phyloP scores from a whole-genome alignment of 1,140 invertebrate genomes.

The Rhynchophorus ferrugineus region DNA sequence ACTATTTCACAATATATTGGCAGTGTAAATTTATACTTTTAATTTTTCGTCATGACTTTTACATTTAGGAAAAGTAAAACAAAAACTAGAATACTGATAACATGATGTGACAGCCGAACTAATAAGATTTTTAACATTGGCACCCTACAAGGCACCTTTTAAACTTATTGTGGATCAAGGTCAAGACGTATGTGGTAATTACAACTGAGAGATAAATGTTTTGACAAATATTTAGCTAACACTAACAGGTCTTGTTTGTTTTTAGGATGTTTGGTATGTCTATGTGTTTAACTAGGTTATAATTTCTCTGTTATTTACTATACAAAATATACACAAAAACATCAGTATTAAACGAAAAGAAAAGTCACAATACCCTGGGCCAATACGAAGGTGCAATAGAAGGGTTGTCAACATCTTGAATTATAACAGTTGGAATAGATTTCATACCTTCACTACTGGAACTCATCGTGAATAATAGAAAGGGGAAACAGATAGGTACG shows the following conservation, averaged over 20 bases:
- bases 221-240: constrained; percentile 12
- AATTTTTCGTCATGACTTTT: too few relatives aligned
- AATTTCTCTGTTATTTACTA: not conserved
- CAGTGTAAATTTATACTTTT: too few relatives aligned
- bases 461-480: constrained; percentile 7
- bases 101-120: too few relatives aligned
- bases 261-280: too few relatives aligned
- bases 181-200: constrained; percentile 9
- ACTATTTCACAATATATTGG: not conserved
- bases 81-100: too few relatives aligned
- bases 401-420: constrained; percentile 43
- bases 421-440: constrained; percentile 40
- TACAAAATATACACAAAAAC: not conserved
- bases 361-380: constrained; percentile 28
- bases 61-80: not conserved
- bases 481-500: constrained; percentile 7
- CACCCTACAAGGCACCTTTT: too few relatives aligned
- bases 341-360: constrained; percentile 15
- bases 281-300: not conserved
- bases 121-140: too few relatives aligned
- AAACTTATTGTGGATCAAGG: too few relatives aligned
- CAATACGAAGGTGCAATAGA: constrained; percentile 29
- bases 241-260: not conserved
- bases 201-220: constrained; percentile 14
- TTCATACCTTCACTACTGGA: constrained; percentile 5